phyloP scores from a whole-genome alignment of 2,888 invertebrate species.

The Stenoptilia bipunctidactyla region DNA sequence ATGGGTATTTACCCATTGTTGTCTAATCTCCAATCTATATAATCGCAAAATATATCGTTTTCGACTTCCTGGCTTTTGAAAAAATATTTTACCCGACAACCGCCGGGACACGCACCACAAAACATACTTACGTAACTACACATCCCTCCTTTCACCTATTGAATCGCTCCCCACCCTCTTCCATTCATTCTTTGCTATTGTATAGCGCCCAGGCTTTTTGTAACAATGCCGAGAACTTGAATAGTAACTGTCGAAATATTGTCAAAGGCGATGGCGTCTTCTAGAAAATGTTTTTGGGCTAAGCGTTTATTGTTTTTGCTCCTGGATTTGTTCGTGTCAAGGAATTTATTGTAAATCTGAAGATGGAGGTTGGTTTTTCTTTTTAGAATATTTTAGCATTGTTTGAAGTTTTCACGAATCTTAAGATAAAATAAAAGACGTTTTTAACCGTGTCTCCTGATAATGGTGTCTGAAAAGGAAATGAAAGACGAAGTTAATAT shows the following conservation, averaged over 20 bases:
- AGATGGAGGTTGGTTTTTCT: no score
- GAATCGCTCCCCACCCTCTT: conserved; percentile 49
- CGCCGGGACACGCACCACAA: conserved; percentile 40
- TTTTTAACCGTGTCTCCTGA: no score
- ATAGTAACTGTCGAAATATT: conserved; percentile 61
- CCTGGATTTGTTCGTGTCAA: no score
- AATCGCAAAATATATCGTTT: no score
- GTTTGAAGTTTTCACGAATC: no score
- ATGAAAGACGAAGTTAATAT: no score
- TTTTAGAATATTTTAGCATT: no score
- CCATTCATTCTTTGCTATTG: conserved; percentile 65
- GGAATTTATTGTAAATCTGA: no score
- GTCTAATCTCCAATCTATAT: no score
- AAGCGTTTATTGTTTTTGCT: background rate
- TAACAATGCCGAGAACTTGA: conserved; percentile 46
- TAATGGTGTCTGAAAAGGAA: no score
- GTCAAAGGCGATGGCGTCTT: conserved; percentile 44
- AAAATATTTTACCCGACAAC: background rate
- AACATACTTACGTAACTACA: conserved; percentile 57
- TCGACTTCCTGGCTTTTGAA: background rate
- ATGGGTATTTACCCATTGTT: no score
- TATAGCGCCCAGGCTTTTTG: conserved; percentile 55
- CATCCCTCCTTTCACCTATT: conserved; percentile 54
- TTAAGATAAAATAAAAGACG: no score
- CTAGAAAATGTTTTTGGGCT: conserved; percentile 6